Percentiles rank a stretch among this genome's conserved stretches.
phyloP scores from a whole-genome alignment of 2,113 vertebrate genomes.

The Archocentrus centrarchus region DNA sequence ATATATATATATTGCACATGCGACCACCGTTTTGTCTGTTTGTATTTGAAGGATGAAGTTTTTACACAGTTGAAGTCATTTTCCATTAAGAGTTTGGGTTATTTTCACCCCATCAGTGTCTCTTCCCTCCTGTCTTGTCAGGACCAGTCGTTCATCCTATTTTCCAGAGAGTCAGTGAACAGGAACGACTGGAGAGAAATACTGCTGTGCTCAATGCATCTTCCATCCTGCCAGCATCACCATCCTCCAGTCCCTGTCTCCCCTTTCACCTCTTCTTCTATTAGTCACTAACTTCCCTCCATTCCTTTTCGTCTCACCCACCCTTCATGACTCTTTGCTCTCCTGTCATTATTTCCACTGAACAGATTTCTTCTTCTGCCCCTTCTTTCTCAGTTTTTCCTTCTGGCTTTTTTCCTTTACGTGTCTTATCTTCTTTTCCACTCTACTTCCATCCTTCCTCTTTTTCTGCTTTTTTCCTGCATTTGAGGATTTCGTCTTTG shows the following conservation, averaged over 20 bases:
- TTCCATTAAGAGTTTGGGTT: background rate
- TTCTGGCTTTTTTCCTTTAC: background rate
- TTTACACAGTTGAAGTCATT: background rate
- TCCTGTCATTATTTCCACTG: background rate
- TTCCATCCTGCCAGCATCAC: constrained; percentile 19
- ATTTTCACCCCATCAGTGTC: constrained; percentile 4
- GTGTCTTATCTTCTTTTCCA: background rate
- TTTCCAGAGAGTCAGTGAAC: constrained; percentile 46
- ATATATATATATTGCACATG: background rate
- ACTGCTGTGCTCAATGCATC: constrained; percentile 43
- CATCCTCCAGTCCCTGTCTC: constrained; percentile 16
- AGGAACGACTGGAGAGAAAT: constrained; percentile 32
- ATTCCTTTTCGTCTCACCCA: background rate
- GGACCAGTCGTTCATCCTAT: constrained; percentile 33
- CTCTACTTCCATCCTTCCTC: background rate
- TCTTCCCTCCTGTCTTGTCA: constrained; percentile 8
- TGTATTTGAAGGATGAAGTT: background rate
- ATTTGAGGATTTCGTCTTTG: background rate
- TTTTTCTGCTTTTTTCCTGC: background rate
- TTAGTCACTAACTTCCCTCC: constrained; percentile 4
- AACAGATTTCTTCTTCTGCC: background rate
- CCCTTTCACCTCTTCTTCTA: constrained; percentile 33
- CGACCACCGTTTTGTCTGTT: background rate
- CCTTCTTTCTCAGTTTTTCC: background rate
- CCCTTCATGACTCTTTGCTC: background rate